phyloP scores from a whole-genome alignment of 2,888 invertebrate species.

The Hirtodrosophila cameraria region DNA sequence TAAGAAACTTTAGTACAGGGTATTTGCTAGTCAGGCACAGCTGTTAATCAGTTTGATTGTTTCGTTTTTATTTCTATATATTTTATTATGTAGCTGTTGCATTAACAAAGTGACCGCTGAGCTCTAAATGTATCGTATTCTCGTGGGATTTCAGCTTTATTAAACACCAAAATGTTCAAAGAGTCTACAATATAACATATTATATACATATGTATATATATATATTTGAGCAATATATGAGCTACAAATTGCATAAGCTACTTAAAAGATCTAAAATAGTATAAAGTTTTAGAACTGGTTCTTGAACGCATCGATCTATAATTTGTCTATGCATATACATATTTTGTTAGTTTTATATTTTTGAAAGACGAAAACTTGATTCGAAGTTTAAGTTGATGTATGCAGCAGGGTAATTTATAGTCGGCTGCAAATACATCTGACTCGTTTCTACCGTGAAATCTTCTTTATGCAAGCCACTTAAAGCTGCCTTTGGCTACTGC shows the following conservation, averaged over 20 bases:
- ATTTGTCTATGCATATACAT: too few species aligned
- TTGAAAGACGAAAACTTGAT: too few species aligned
- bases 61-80: constrained; percentile 3
- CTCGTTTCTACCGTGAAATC: constrained; percentile 21
- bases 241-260: not conserved
- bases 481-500: constrained; percentile 18
- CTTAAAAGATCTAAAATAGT: too few species aligned
- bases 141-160: not conserved
- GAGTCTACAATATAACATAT: not conserved
- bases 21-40: too few species aligned
- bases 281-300: too few species aligned
- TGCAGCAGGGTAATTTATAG: constrained; percentile 8
- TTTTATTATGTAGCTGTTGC: constrained; percentile 18
- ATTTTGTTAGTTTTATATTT: too few species aligned
- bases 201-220: too few species aligned
- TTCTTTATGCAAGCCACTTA: not conserved
- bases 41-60: not conserved
- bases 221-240: not conserved
- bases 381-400: not conserved
- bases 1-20: too few species aligned
- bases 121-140: not conserved
- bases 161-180: not conserved
- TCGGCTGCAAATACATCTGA: constrained; percentile 9
- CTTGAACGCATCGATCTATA: too few species aligned
- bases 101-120: constrained; percentile 21